Evolutionary conservation across 2,113 vertebrate genomes (phyloP), one percentile per base, ranked within the genome.

Genomic region (Sebastes schlegelii): DNA sequence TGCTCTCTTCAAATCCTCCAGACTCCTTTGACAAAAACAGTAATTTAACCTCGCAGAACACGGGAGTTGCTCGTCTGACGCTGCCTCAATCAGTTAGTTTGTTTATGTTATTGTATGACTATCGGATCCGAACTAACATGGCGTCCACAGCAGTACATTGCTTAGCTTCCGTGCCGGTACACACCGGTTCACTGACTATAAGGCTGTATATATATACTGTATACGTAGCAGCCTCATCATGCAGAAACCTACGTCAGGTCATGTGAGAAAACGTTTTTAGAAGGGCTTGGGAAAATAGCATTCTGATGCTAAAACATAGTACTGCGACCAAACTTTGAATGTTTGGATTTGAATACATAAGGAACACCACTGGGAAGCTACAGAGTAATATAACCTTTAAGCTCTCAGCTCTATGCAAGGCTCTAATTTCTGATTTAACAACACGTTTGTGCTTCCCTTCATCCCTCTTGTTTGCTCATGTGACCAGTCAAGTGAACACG

Each of bases 401-500:
- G 52, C 57, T 23, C n/a, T 60, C 21, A 43, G 16, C 40, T 43
- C 11, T 5, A 9, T 48, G 48, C 46, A 40, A 26, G 52, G 60
- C 46, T 13, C 23, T 51, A 6, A 52, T 80, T 68, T 46, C 21
- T 66, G 60, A 61, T 77, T 21, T 26, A 13, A 17, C 51, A 49
- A 61, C 62, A 46, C 74, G 58, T 82, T 51, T 17, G 72, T 60
- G 34, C 43, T 42, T 11, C 43, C 9, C 17, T 48, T 57, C 14
- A 46, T 49, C n/a, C 2, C 34, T 54, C 17, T 9, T 51, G 23
- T 78, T 84, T 66, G n/a, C 42, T 57, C 23, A 2, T 46, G 13
- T 79, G 52, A 68, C 60, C 48, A 70, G 45, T 77, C 48, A 49
- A 42, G 46, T 79, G 78, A 74, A 63, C 7, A 54, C 42, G 6